These are phyloP conservation scores for Avahi laniger DNA, from an alignment of 2,797 vertebrate species.

Conservation along the genomic window DNA sequence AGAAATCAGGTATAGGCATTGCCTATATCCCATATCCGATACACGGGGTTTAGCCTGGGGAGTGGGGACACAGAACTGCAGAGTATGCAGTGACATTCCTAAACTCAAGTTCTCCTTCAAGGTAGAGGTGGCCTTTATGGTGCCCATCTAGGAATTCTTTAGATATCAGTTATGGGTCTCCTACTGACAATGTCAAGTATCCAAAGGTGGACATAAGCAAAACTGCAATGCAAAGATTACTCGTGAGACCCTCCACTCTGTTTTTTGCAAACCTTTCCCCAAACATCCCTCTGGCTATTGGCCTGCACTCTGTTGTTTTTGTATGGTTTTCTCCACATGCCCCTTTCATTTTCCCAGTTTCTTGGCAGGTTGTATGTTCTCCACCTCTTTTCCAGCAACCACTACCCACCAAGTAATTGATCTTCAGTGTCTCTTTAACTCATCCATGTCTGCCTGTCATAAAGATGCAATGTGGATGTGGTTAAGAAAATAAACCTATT, in stretches of 20 bases:
- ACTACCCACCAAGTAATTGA: neutral
- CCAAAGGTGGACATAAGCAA: neutral
- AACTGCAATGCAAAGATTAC: neutral
- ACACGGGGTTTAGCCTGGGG: neutral
- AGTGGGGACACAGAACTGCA: neutral
- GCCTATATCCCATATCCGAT: neutral
- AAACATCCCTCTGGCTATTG: neutral
- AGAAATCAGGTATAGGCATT: neutral
- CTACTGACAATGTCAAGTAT: neutral
- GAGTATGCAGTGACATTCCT: neutral
- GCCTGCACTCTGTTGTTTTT: neutral
- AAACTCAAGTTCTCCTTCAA: neutral
- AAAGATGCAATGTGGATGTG: neutral
- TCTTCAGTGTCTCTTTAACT: neutral
- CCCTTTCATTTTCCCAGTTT: neutral
- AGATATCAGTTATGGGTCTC: neutral
- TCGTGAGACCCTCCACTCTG: neutral
- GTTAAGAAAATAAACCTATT: slow-evolving; percentile 13
- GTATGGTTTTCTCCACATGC: neutral
- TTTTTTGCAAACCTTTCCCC: neutral
- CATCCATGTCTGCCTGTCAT: neutral
- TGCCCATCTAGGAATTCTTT: neutral
- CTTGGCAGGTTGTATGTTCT: neutral
- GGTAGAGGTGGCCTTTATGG: neutral
- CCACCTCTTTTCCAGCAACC: neutral